Evolutionary conservation across 2,888 invertebrate species (phyloP).

Genomic region (Antheraea yamamai): DNA sequence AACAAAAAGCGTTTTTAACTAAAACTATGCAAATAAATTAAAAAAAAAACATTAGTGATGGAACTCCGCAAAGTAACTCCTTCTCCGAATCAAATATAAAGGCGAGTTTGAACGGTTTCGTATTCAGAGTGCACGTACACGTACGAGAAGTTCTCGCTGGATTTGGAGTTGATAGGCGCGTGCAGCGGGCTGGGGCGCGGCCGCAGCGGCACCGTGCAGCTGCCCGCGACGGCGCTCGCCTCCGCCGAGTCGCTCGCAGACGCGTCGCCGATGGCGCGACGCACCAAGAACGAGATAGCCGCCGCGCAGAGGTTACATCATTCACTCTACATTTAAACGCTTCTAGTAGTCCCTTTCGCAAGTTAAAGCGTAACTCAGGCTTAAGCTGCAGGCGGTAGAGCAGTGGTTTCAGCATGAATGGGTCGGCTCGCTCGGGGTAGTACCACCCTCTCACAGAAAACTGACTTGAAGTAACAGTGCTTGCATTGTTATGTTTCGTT

Average conservation of each 20-base stretch:
- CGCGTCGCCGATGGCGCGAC: constrained; percentile 94
- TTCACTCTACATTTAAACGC: background rate
- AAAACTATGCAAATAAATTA: too few relatives aligned
- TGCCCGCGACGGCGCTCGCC: constrained; percentile 66
- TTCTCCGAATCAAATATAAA: background rate
- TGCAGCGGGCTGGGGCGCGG: constrained; percentile 44
- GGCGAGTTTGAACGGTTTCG: background rate
- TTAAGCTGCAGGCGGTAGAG: too few relatives aligned
- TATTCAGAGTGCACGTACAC: constrained; percentile 70
- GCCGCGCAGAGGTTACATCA: constrained; percentile 88
- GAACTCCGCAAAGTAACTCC: too few relatives aligned
- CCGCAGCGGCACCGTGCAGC: constrained; percentile 50
- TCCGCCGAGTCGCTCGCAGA: constrained; percentile 82
- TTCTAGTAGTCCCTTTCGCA: too few relatives aligned
- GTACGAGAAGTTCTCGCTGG: constrained; percentile 84
- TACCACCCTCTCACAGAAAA: too few relatives aligned
- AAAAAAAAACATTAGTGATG: too few relatives aligned
- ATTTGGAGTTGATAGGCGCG: constrained; percentile 80
- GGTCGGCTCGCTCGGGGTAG: too few relatives aligned
- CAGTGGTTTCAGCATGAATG: too few relatives aligned
- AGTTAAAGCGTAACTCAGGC: too few relatives aligned
- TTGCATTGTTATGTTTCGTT: too few relatives aligned
- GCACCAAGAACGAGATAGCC: constrained; percentile 97
- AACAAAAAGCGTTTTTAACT: too few relatives aligned
- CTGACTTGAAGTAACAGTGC: too few relatives aligned